These are phyloP conservation scores for Lordiphosa clarofinis DNA, from an alignment of 1,140 invertebrate genomes.

Conservation along the genomic window DNA sequence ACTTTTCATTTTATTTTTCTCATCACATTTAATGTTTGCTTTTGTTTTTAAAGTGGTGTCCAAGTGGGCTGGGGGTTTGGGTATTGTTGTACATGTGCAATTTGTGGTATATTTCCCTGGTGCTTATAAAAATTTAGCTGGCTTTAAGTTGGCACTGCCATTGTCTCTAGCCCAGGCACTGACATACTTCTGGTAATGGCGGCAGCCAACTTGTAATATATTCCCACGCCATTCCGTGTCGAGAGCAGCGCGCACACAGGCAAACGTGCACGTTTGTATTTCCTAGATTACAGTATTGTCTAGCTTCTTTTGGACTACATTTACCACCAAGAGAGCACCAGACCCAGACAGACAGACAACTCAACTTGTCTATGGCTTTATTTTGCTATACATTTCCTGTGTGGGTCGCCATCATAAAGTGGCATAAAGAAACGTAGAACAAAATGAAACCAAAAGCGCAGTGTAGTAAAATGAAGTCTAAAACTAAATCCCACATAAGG, in stretches of 20 bases:
- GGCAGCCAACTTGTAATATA: conserved; percentile 76
- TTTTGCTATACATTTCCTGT: conserved; percentile 47
- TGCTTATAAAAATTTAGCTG: conserved; percentile 18
- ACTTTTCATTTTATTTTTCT: background rate
- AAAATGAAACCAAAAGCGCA: conserved; percentile 77
- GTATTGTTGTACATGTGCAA: too few species aligned
- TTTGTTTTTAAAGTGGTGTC: background rate
- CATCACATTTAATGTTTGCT: too few species aligned
- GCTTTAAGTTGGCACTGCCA: conserved; percentile 20
- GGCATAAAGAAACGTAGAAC: conserved; percentile 56
- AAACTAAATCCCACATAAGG: conserved; percentile 76
- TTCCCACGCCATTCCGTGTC: conserved; percentile 65
- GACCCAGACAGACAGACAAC: conserved; percentile 6
- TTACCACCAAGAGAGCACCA: too few species aligned
- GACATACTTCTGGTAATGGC: conserved; percentile 65
- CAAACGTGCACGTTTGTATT: conserved; percentile 2
- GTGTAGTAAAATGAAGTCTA: conserved; percentile 75
- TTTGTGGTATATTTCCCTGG: conserved; percentile 5
- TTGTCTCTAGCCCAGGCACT: conserved; percentile 38
- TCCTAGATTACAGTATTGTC: conserved; percentile 71
- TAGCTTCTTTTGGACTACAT: conserved; percentile 19
- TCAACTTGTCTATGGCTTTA: conserved; percentile 68
- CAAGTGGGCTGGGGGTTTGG: background rate
- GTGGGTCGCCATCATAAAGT: conserved; percentile 63
- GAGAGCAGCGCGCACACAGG: conserved; percentile 20